Percentiles rank a stretch among this genome's conserved stretches.
These are phyloP conservation scores for Pogonophryne albipinna DNA, from an alignment of 2,797 vertebrate genomes.

Conservation along the genomic window DNA sequence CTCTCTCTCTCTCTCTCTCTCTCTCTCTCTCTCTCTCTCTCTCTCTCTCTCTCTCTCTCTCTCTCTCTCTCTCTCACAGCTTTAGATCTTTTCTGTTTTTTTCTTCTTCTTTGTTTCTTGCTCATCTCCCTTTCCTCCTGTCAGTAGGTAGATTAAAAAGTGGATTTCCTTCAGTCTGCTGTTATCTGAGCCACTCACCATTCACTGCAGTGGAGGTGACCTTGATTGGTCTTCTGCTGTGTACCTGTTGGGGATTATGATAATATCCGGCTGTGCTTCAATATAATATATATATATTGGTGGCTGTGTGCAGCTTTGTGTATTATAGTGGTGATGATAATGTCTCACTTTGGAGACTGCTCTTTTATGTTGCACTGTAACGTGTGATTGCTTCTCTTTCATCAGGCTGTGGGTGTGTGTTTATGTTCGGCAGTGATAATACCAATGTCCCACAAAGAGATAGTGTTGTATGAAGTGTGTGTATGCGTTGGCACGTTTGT, in stretches of 20 bases:
- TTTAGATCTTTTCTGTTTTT: constrained; percentile 51
- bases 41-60: too few relatives aligned
- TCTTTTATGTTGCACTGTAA: constrained; percentile 53
- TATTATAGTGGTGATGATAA: constrained; percentile 45
- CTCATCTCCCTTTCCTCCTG: constrained; percentile 25
- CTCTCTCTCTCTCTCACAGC: not conserved
- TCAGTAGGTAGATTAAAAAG: constrained; percentile 57
- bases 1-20: too few relatives aligned
- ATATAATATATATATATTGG: constrained; percentile 41
- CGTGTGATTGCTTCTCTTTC: constrained; percentile 23
- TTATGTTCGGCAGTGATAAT: constrained; percentile 48
- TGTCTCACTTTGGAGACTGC: constrained; percentile 38
- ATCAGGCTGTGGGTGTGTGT: constrained; percentile 20
- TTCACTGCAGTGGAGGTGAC: constrained; percentile 63
- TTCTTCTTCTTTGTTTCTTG: constrained; percentile 44
- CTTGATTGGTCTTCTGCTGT: constrained; percentile 71
- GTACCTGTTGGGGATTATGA: constrained; percentile 73
- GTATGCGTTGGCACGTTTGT: constrained; percentile 3
- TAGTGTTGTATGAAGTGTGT: constrained; percentile 9
- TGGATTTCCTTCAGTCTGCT: constrained; percentile 56
- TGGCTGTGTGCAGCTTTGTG: constrained; percentile 49
- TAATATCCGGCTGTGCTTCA: constrained; percentile 70
- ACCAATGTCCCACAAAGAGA: constrained; percentile 34
- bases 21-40: too few relatives aligned
- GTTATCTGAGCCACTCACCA: constrained; percentile 51